phyloP scores from a whole-genome alignment of 2,113 vertebrate genomes.

The Gallinago paraguaiae region DNA sequence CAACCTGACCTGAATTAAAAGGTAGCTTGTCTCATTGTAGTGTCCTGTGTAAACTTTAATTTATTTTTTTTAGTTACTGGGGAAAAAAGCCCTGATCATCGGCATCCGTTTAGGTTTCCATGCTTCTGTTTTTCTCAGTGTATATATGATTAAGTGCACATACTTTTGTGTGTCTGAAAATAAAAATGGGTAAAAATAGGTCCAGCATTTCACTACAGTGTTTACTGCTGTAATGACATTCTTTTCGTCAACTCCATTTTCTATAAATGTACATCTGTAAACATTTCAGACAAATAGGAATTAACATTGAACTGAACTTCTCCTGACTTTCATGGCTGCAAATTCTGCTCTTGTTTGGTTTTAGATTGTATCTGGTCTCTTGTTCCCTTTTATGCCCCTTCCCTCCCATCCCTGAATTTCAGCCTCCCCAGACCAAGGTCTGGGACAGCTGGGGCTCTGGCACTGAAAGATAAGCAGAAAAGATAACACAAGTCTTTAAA shows the following conservation, averaged over 20 bases:
- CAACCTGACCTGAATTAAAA: not conserved
- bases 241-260: not conserved
- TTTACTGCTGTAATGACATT: not conserved
- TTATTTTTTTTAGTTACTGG: not conserved
- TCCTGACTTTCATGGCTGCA: not conserved
- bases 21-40: accelerated
- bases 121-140: not conserved
- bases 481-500: slow-evolving; percentile 21
- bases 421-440: not conserved
- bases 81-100: not conserved
- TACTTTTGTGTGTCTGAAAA: not conserved
- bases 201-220: not conserved
- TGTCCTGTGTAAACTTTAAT: not conserved
- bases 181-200: not conserved
- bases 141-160: not conserved
- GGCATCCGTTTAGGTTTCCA: not conserved
- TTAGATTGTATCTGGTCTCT: not conserved
- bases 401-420: not conserved
- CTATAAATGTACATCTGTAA: not conserved
- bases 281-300: not conserved
- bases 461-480: not conserved
- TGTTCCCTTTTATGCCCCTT: not conserved
- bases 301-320: slow-evolving; percentile 2
- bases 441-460: not conserved
- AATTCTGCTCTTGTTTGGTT: not conserved